These are phyloP conservation scores for Sciurus carolinensis DNA, from an alignment of 2,797 vertebrate genomes.

Conservation along the genomic window DNA sequence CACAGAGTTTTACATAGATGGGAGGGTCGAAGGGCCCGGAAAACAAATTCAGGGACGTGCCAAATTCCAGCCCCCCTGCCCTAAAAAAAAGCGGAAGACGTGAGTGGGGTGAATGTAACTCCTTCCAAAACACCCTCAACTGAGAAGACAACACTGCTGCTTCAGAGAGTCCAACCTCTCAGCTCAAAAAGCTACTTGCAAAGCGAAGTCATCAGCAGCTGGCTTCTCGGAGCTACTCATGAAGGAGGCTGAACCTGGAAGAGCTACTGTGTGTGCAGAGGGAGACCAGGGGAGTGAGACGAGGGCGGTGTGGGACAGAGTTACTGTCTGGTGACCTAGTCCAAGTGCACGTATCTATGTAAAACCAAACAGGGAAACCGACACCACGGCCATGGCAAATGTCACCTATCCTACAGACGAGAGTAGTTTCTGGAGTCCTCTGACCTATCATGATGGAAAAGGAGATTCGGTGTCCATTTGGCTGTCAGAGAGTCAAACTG, in stretches of 20 bases:
- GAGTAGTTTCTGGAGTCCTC: neutral
- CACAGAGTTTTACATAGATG: neutral
- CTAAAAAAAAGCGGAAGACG: neutral
- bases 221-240: neutral
- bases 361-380: neutral
- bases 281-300: neutral
- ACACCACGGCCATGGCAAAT: neutral
- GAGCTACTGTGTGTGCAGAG: neutral
- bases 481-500: neutral
- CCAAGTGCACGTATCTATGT: too few species aligned
- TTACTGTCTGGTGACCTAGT: neutral
- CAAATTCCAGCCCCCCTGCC: neutral
- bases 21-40: neutral
- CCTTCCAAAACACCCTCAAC: neutral
- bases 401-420: fast-evolving
- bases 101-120: neutral
- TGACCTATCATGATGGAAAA: neutral
- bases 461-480: neutral
- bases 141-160: neutral
- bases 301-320: neutral
- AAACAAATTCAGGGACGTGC: neutral
- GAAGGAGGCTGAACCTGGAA: neutral
- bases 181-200: neutral
- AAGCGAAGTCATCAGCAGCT: neutral
- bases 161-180: neutral